These are phyloP conservation scores for Cyphomyrus plagiostoma DNA, from an alignment of 2,113 vertebrate species.

Conservation along the genomic window DNA sequence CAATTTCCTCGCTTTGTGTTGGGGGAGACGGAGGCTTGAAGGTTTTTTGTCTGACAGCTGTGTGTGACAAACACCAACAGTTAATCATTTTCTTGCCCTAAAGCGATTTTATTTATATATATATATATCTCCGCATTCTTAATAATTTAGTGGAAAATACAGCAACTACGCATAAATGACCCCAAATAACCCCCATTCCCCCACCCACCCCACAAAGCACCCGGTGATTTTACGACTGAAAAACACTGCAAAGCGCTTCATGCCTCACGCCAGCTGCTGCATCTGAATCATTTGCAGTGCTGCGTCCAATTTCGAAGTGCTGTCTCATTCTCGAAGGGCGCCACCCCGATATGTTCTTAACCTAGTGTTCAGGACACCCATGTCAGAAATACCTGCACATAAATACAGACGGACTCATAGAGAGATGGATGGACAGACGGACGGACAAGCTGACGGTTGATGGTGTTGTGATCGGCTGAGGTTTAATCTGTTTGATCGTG, in stretches of 20 bases:
- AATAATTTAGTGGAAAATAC: conserved; percentile 13
- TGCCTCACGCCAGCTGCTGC: neutral
- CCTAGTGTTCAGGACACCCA: neutral
- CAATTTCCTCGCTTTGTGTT: neutral
- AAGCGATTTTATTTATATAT: neutral
- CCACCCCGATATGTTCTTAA: neutral
- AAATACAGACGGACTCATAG: neutral
- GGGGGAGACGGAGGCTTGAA: neutral
- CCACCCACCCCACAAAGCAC: neutral
- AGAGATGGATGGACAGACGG: neutral
- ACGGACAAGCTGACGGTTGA: neutral
- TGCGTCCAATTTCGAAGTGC: neutral
- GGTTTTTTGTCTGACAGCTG: neutral
- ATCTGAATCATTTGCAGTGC: neutral
- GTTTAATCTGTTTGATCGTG: neutral
- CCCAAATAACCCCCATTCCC: neutral
- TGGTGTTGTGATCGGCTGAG: neutral
- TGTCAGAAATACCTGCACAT: neutral
- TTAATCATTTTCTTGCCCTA: conserved; percentile 1
- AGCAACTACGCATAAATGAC: neutral
- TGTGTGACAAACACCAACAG: neutral
- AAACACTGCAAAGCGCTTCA: neutral
- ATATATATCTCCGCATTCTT: conserved; percentile 1
- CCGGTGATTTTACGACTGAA: neutral
- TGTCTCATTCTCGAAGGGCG: neutral